These are phyloP conservation scores for Lithobates sylvaticus DNA, from an alignment of 2,797 vertebrate genomes.

Conservation along the genomic window DNA sequence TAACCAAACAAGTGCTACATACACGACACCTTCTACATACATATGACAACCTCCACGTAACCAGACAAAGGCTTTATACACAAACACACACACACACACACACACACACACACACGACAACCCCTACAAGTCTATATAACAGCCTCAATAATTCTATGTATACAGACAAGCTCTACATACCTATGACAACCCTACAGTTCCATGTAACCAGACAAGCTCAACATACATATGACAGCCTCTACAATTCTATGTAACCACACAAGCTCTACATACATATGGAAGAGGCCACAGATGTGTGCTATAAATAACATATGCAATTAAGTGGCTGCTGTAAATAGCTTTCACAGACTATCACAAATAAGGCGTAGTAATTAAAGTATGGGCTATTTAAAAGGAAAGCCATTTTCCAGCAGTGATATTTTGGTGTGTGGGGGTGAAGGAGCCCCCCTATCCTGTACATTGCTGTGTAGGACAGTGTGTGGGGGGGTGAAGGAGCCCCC, in stretches of 20 bases:
- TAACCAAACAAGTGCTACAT: too few relatives aligned
- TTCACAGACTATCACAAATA: not conserved
- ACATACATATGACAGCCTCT: not conserved
- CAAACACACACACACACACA: not conserved
- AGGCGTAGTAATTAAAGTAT: not conserved
- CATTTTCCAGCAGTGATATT: too few relatives aligned
- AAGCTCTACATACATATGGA: not conserved
- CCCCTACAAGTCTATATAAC: too few relatives aligned
- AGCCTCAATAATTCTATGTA: too few relatives aligned
- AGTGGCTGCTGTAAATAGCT: not conserved
- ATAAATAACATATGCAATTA: not conserved
- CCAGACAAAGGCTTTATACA: not conserved
- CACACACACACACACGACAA: not conserved
- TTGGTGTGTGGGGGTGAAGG: not conserved
- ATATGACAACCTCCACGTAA: too few relatives aligned
- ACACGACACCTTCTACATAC: too few relatives aligned
- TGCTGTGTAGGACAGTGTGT: constrained; percentile 63
- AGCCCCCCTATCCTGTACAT: constrained; percentile 56
- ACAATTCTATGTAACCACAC: too few relatives aligned
- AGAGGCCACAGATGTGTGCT: not conserved
- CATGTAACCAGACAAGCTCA: too few relatives aligned
- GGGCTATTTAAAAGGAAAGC: too few relatives aligned
- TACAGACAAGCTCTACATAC: too few relatives aligned
- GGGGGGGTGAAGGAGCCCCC: not conserved
- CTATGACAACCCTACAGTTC: too few relatives aligned